Conservation (phyloP, 2,797 vertebrate genomes). For the Myiotriccus ornatus region DNA sequence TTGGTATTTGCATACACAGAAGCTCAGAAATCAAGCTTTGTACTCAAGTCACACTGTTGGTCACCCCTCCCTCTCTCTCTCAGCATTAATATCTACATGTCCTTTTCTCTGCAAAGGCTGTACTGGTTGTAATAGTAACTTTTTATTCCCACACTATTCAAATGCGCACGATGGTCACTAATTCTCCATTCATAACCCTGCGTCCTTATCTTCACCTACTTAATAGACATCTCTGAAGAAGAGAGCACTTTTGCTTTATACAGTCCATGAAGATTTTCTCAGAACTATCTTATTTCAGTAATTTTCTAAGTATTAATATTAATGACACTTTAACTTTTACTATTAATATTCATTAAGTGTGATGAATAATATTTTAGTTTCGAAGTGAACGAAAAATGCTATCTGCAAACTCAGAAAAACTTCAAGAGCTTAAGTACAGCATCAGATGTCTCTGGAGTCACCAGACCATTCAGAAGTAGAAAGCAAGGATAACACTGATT, state of each 20-base stretch:
- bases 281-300: neutral
- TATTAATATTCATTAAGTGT: neutral
- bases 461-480: neutral
- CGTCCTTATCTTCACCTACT: neutral
- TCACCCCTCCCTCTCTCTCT: neutral
- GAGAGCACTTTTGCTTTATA: neutral
- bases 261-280: neutral
- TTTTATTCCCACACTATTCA: neutral
- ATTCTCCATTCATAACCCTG: neutral
- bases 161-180: accelerated
- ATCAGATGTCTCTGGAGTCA: neutral
- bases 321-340: neutral
- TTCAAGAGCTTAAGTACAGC: neutral
- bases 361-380: neutral
- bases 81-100: neutral
- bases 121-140: neutral
- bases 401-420: neutral
- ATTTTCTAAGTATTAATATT: neutral
- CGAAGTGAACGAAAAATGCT: neutral
- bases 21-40: neutral
- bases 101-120: neutral
- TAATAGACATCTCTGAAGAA: neutral
- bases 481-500: neutral
- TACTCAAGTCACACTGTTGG: neutral
- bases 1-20: neutral